phyloP scores from a whole-genome alignment of 2,113 vertebrate species.

The Symphodus melops region DNA sequence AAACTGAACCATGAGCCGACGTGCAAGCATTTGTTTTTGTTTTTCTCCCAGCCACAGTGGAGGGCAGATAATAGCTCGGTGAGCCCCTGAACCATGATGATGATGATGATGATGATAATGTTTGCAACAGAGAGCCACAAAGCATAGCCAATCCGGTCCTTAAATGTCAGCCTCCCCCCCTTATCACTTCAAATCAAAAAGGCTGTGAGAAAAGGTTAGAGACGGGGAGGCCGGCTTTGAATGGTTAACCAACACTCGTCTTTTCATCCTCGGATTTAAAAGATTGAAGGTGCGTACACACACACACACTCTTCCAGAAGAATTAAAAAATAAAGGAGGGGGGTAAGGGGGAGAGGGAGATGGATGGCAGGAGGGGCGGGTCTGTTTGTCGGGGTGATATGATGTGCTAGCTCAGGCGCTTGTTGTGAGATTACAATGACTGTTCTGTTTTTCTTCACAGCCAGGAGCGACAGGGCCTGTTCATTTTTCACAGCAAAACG shows the following conservation, averaged over 20 bases:
- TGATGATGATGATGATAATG: conserved; percentile 67
- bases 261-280: conserved; percentile 40
- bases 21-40: conserved; percentile 41
- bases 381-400: conserved; percentile 33
- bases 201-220: conserved; percentile 30
- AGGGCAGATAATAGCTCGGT: conserved; percentile 74
- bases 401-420: conserved; percentile 55
- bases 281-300: neutral
- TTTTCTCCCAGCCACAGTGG: conserved; percentile 40
- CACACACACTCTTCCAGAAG: neutral
- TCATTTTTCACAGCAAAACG: conserved; percentile 46
- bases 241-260: conserved; percentile 58
- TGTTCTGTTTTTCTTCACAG: conserved; percentile 60
- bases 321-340: conserved; percentile 3
- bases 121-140: conserved; percentile 56
- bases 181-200: conserved; percentile 48
- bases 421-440: conserved; percentile 71
- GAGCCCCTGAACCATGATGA: conserved; percentile 72
- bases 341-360: conserved; percentile 32
- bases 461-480: conserved; percentile 45
- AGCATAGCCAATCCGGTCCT: conserved; percentile 69
- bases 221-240: conserved; percentile 40
- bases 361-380: conserved; percentile 30
- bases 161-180: conserved; percentile 75
- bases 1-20: conserved; percentile 63